Conservation (phyloP, 2,113 vertebrate genomes). For the Neodontobutis hainanensis region DNA sequence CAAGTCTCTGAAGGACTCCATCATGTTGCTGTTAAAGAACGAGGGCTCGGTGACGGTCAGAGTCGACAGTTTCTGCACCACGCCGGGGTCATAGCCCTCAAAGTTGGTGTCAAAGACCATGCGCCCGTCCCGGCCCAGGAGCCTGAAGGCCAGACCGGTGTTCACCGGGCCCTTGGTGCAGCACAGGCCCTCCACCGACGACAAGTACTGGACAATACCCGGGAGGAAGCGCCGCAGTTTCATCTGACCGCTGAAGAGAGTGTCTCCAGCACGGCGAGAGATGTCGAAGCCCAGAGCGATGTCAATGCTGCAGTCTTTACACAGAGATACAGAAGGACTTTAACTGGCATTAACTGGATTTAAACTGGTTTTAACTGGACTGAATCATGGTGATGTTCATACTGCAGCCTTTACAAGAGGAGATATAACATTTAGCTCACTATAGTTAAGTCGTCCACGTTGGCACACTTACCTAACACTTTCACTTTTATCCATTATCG, state of each 20-base stretch:
- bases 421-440: no score
- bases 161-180: constrained; percentile 53
- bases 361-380: no score
- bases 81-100: constrained; percentile 66
- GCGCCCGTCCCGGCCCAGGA: constrained; percentile 58
- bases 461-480: no score
- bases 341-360: no score
- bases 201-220: constrained; percentile 68
- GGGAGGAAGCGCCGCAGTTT: constrained; percentile 72
- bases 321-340: fast-evolving
- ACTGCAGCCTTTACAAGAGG: no score
- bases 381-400: no score
- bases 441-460: no score
- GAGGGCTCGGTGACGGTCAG: constrained; percentile 52
- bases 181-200: constrained; percentile 71
- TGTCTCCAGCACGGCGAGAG: constrained; percentile 45
- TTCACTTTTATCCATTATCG: no score
- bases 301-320: constrained; percentile 81
- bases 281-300: constrained; percentile 86
- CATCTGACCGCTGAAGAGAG: constrained; percentile 62
- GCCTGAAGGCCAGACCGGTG: constrained; percentile 71
- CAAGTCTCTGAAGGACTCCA: constrained; percentile 77
- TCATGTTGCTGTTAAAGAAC: constrained; percentile 75
- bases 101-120: constrained; percentile 78
- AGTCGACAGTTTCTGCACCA: constrained; percentile 78